Base-by-base conservation (phyloP, 1,140 invertebrate species). In the Holotrichia oblita region DNA sequence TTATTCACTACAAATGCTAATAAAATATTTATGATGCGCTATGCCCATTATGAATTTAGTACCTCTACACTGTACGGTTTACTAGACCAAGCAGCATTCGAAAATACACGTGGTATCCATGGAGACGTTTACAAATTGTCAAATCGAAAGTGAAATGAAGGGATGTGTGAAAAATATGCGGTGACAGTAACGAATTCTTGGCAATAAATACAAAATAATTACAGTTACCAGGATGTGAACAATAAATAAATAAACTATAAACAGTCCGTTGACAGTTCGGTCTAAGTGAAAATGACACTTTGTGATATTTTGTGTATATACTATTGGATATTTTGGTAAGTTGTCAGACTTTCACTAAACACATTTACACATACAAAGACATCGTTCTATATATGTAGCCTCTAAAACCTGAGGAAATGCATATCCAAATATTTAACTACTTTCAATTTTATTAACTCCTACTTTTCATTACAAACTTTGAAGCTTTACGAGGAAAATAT, bases 71-170 rank as follows among this genome's bases (percentile, higher is more conserved):
- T n/a, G n/a, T n/a, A n/a, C n/a, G n/a, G n/a, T n/a, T n/a, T n/a
- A n/a, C 17, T 48, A 41, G 6, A 41, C 4, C 40, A 4, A 41
- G 17, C 55, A 64, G 17, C 22, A 64, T 41, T 42, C 72, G 12
- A 73, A 73, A 73, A 40, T 40, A 73, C 72, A 73, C 40, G 27
- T 73, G 9, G 72, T 73, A n/a, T 73, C 72, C 40, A 73, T 73
- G 72, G 72, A 73, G 24, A 73, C 27, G 72, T 73, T 73, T 73
- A 42, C 40, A 17, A 27, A 10, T 20, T 73, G 72, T 73, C 72
- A 42, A 69, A 73, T 73, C 72, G 72, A 73, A 73, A 73, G 72
- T 73, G 40, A 73, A 73, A 73, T 73, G 72, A 17, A 73, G n/a
- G 3, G 24, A 73, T 6, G 17, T 6, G 27, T 40, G 20, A 73